These are phyloP conservation scores for Zaprionus bogoriensis DNA, from an alignment of 2,888 invertebrate species.

Conservation along the genomic window DNA sequence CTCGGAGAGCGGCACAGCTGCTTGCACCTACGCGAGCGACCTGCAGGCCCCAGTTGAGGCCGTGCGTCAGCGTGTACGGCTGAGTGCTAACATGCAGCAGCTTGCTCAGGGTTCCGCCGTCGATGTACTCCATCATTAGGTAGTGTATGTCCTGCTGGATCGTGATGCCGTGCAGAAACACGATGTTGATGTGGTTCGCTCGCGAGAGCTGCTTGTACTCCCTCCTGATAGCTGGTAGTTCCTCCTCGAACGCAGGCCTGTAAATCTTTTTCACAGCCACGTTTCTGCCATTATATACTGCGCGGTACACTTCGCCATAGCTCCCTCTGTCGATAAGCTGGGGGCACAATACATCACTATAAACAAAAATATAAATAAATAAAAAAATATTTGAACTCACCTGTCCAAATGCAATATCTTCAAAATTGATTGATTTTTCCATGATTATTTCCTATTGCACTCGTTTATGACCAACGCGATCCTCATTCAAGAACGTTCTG, in stretches of 20 bases:
- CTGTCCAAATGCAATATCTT: not conserved
- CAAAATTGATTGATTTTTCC: constrained; percentile 12
- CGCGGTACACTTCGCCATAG: constrained; percentile 7
- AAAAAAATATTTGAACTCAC: constrained; percentile 6
- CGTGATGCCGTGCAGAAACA: constrained; percentile 38
- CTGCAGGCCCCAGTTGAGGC: constrained; percentile 42
- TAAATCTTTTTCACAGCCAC: constrained; percentile 35
- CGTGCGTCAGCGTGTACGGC: constrained; percentile 27
- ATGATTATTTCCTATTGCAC: constrained; percentile 10
- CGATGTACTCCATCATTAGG: constrained; percentile 47
- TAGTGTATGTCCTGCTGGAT: not conserved
- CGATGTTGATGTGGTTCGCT: constrained; percentile 44
- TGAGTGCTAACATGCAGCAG: constrained; percentile 12
- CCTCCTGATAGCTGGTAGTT: not conserved
- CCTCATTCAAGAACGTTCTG: too few species aligned
- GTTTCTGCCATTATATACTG: constrained; percentile 1
- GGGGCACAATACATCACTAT: too few species aligned
- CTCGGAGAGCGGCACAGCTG: not conserved
- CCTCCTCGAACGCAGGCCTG: not conserved
- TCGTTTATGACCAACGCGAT: too few species aligned
- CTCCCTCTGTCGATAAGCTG: constrained; percentile 22
- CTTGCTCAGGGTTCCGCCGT: constrained; percentile 38
- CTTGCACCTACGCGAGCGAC: constrained; percentile 35
- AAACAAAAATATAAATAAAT: too few species aligned
- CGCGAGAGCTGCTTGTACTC: constrained; percentile 23